Conservation (phyloP, 2,113 vertebrate genomes). For the Sebastes fasciatus region DNA sequence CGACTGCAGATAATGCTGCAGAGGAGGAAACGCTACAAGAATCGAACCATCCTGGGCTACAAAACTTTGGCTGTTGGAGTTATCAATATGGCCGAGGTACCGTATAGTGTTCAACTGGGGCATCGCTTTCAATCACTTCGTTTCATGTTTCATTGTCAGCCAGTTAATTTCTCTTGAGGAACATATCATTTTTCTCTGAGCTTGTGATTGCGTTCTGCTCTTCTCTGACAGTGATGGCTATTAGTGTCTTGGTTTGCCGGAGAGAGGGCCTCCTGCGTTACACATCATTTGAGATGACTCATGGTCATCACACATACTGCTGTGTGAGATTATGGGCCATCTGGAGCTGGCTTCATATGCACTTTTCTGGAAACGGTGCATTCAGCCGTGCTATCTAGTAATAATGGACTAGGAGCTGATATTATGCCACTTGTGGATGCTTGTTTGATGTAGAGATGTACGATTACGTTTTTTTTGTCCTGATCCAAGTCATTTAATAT, state of each 20-base stretch:
- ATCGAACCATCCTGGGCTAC: slow-evolving; percentile 87
- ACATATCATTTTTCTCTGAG: slow-evolving; percentile 1
- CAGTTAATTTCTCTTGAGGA: slow-evolving; percentile 14
- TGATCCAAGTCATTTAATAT: slow-evolving; percentile 11
- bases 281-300: slow-evolving; percentile 63
- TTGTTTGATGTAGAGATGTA: slow-evolving; percentile 7
- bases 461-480: not conserved
- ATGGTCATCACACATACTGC: slow-evolving; percentile 59
- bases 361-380: slow-evolving; percentile 43
- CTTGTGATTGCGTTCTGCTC: slow-evolving; percentile 9
- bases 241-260: slow-evolving; percentile 42
- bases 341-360: slow-evolving; percentile 62
- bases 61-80: slow-evolving; percentile 86
- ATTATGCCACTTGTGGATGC: slow-evolving; percentile 8
- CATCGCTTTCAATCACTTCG: slow-evolving; percentile 9
- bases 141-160: slow-evolving; percentile 29
- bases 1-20: slow-evolving; percentile 87
- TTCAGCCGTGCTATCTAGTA: slow-evolving; percentile 18
- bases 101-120: not conserved
- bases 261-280: slow-evolving; percentile 39
- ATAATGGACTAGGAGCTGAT: slow-evolving; percentile 25
- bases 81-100: slow-evolving; percentile 87
- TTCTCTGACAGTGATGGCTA: slow-evolving; percentile 58
- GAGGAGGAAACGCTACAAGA: slow-evolving; percentile 87
- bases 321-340: slow-evolving; percentile 74